These are phyloP conservation scores for Plagiodera versicolora DNA, from an alignment of 2,888 invertebrate genomes.

Conservation along the genomic window DNA sequence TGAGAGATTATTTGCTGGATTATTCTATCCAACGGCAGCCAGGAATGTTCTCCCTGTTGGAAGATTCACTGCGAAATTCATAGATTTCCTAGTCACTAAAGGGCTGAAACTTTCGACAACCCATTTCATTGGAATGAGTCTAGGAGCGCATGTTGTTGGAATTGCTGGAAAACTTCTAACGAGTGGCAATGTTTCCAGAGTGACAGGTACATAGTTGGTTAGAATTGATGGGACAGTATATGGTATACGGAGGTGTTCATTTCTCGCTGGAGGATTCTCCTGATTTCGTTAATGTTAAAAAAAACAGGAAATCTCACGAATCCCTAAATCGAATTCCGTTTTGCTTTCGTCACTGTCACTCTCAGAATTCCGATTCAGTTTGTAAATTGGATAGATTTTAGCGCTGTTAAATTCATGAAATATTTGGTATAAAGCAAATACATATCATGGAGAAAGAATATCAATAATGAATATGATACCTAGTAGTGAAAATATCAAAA, in stretches of 20 bases:
- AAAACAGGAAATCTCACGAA: too few species aligned
- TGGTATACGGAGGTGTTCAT: too few species aligned
- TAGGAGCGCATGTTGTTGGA: conserved; percentile 55
- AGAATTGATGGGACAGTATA: background rate
- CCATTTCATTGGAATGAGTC: conserved; percentile 52
- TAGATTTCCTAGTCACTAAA: conserved; percentile 59
- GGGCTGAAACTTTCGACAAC: conserved; percentile 47
- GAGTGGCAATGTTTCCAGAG: conserved; percentile 31
- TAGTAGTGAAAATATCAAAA: too few species aligned
- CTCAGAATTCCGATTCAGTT: too few species aligned
- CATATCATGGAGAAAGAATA: too few species aligned
- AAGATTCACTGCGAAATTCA: conserved; percentile 56
- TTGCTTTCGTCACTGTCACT: too few species aligned
- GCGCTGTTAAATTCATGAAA: too few species aligned
- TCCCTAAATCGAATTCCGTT: background rate
- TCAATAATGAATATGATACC: too few species aligned
- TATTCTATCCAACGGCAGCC: conserved; percentile 58
- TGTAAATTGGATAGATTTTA: too few species aligned
- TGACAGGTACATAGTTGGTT: conserved; percentile 33
- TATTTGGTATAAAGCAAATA: too few species aligned
- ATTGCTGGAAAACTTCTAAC: conserved; percentile 58
- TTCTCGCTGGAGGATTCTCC: too few species aligned
- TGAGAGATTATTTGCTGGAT: conserved; percentile 57
- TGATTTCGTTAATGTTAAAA: too few species aligned
- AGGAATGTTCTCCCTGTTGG: conserved; percentile 61